Evolutionary conservation across 1,140 invertebrate species (phyloP), one percentile per base, ranked within the genome.

Genomic region (Oscheius sp.): DNA sequence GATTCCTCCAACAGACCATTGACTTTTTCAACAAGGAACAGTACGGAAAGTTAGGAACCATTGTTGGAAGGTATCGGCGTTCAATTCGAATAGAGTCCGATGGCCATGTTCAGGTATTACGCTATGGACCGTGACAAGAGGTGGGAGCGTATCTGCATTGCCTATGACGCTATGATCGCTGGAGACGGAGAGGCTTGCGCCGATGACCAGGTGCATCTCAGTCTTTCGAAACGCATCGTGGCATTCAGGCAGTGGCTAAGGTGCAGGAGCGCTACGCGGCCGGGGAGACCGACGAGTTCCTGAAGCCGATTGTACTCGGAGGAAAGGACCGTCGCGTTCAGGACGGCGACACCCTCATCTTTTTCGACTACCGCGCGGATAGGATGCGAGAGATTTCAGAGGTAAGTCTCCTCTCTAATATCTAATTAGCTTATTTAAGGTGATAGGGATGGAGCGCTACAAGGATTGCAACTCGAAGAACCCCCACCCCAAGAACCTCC

Each of bases 91-190:
- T 59, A 15, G 29, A 15, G 55, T 13, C 13, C 23, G 13, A 59
- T 13, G 10, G 20, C 13, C 13, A 15, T 23, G 23, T 59, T 67
- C 64, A 68, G 66, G 26, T 88, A 88, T 77, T 88, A 88, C 78
- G 87, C 87, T 10, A 88, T 88, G 87, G 87, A 88, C 79, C 77
- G 87, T 32, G 87, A 88, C 78, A 87, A 87, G 68, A 79, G 86
- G 13, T 86, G 82, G 77, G 86, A 87, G 64, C 72, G 86, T 45
- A 80, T 87, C 31, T 79, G 87, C 68, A 75, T 87, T 23, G 88
- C 87, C 13, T 88, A 86, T 77, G 86, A 88, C 23, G 86, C 85
- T 13, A 52, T 88, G 63, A 82, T 86, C 36, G 81, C 79, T 63
- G 85, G 84, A n/a, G 77, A 76, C 32, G 87, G 87, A 45, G 72